Base-by-base conservation (phyloP, 2,797 vertebrate species). In the Arnoldichthys spilopterus region DNA sequence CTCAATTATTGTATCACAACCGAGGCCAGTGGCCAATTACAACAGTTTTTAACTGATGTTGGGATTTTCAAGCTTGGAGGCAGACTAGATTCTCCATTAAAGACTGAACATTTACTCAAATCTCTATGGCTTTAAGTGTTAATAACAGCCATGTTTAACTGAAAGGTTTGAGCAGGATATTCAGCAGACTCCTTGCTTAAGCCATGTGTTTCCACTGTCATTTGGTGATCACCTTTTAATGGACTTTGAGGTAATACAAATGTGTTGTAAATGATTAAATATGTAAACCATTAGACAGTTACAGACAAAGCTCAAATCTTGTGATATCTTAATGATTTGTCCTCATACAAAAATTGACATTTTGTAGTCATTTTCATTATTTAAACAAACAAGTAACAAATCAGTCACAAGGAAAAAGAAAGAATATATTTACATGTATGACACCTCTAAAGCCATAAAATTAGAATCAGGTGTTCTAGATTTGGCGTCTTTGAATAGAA, bases 1-100 rank as follows among this genome's bases (percentile, higher is more conserved):
- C n/a, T 13, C 73, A 80, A 83, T 81, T 30, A 81, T 82, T 72
- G 62, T 77, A 78, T 81, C 78, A 76, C 62, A 69, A 76, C 67
- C n/a, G 58, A 75, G 77, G 62, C 74, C 78, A 64, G 69, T 71
- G 59, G 73, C 78, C 78, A 80, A 77, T 77, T 77, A 63, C 62
- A 74, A 64, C 59, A 45, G 59, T 51, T 72, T 68, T 45, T 78
- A 53, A 67, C 45, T 40, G 45, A 56, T 47, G 78, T 59, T 74
- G 28, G 56, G 62, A 53, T 79, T 62, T 34, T 66, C 34, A 73
- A 28, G 28, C 13, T 62, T 62, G 54, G 56, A 69, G 61, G 74
- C 40, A 61, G 49, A 47, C 56, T 22, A 64, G 26, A 24, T 22
- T 71, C 4, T 26, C 22, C 68, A 40, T 61, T 72, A 72, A 66